Conservation (phyloP, 2,113 vertebrate genomes). For the Rhinolophus ferrumequinum region DNA sequence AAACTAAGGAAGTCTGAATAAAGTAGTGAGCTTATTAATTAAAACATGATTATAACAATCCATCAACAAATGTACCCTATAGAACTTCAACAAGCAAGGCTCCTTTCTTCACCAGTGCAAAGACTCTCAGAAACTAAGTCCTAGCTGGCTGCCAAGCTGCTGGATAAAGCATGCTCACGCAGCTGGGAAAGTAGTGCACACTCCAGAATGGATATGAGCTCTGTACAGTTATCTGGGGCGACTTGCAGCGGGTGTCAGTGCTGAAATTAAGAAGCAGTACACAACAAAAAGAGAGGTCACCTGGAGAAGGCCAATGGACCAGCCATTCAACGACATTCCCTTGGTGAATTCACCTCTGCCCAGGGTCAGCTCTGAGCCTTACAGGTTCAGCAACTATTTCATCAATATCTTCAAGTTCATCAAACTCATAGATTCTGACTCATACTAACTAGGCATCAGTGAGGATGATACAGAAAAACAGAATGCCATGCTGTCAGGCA, state of each 20-base stretch:
- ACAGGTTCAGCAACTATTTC: neutral
- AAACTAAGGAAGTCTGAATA: neutral
- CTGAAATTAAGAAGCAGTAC: neutral
- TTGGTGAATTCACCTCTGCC: neutral
- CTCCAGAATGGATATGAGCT: neutral
- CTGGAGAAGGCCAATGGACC: neutral
- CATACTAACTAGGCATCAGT: neutral
- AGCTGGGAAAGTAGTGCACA: neutral
- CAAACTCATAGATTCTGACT: neutral
- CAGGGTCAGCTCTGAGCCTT: neutral
- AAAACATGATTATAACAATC: neutral
- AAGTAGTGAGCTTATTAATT: neutral
- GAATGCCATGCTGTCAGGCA: neutral
- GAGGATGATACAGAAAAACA: neutral
- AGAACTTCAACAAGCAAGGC: neutral
- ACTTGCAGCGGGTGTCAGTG: rapidly evolving
- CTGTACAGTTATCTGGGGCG: neutral
- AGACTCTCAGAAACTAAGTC: neutral
- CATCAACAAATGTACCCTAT: neutral
- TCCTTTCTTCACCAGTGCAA: neutral
- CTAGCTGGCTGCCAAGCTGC: neutral
- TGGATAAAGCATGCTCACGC: neutral
- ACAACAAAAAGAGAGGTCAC: neutral
- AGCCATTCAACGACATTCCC: neutral
- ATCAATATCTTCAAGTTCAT: neutral